These are phyloP conservation scores for Epinotia nisella DNA, from an alignment of 2,888 invertebrate species.

Conservation along the genomic window DNA sequence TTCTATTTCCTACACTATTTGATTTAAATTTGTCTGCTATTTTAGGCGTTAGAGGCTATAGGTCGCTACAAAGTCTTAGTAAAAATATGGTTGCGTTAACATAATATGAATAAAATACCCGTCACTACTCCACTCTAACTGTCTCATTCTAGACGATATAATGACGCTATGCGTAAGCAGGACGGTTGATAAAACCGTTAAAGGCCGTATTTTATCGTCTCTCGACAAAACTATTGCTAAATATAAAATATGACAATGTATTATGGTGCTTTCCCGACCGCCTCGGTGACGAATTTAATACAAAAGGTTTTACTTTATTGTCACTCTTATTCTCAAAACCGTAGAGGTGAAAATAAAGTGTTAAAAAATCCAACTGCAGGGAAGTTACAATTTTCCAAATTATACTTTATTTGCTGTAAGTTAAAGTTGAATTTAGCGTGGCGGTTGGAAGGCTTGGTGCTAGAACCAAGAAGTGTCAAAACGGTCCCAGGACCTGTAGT, in stretches of 20 bases:
- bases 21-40: no score
- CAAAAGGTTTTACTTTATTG: background rate
- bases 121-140: no score
- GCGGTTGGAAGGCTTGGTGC: constrained; percentile 13
- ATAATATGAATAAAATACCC: no score
- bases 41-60: no score
- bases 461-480: constrained; percentile 41
- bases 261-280: constrained; percentile 21
- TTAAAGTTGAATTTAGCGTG: constrained; percentile 2
- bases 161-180: no score
- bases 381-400: background rate
- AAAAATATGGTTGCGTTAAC: no score
- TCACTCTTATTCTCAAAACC: background rate
- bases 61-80: no score
- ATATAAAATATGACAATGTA: constrained; percentile 22
- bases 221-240: constrained; percentile 43
- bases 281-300: background rate
- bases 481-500: constrained; percentile 49
- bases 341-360: background rate
- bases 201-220: constrained; percentile 41
- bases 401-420: background rate
- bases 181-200: background rate
- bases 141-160: no score
- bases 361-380: background rate
- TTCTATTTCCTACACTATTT: no score